Percentiles rank a stretch among this genome's conserved stretches.
phyloP scores from a whole-genome alignment of 2,113 vertebrate species.

The Syrmaticus mikado region DNA sequence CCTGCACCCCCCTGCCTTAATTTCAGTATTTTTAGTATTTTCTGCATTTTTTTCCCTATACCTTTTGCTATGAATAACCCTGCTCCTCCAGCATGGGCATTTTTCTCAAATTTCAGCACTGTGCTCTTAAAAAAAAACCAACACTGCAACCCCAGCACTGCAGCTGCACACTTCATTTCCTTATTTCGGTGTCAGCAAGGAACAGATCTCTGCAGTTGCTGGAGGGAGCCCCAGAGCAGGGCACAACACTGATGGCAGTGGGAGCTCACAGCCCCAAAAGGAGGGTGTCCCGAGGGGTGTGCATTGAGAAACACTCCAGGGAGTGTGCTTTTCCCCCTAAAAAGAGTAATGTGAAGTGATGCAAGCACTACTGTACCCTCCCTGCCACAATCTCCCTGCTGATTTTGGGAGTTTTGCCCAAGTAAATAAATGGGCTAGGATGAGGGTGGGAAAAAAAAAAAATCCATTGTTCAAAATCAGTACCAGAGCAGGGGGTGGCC shows the following conservation, averaged over 20 bases:
- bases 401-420: too few species aligned
- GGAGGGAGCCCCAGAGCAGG: not conserved
- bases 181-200: constrained; percentile 17
- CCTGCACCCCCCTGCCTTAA: not conserved
- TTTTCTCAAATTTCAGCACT: not conserved
- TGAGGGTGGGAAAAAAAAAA: too few species aligned
- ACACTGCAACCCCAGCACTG: not conserved
- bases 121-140: not conserved
- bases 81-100: not conserved
- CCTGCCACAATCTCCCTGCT: not conserved
- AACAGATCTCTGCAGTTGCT: constrained; percentile 64
- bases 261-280: too few species aligned
- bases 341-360: not conserved
- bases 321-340: not conserved
- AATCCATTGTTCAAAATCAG: too few species aligned
- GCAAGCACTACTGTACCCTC: not conserved
- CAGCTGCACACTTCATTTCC: constrained; percentile 34
- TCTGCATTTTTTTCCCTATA: not conserved
- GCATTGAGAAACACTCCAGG: not conserved
- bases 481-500: too few species aligned
- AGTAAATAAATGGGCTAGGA: too few species aligned
- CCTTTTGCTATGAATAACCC: not conserved
- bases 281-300: not conserved
- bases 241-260: too few species aligned
- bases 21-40: not conserved